These are phyloP conservation scores for Troides helena DNA, from an alignment of 2,888 invertebrate species.

Conservation along the genomic window DNA sequence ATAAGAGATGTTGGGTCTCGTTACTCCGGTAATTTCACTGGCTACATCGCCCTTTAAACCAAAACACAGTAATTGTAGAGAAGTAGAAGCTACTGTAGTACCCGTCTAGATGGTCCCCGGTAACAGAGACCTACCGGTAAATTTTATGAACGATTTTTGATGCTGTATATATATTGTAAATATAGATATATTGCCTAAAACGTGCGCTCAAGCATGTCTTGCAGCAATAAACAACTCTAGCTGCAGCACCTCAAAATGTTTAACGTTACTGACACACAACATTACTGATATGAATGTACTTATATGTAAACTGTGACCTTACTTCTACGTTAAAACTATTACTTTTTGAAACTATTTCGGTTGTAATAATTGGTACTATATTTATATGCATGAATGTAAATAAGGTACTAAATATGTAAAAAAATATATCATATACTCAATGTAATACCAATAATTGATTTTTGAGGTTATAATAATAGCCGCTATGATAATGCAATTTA, in stretches of 20 bases:
- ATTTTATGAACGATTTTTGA: too few species aligned
- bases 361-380: not conserved
- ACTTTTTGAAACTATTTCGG: not conserved
- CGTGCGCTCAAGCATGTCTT: conserved; percentile 17
- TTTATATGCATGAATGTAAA: not conserved
- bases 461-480: too few species aligned
- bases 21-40: too few species aligned
- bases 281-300: not conserved
- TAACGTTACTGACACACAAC: conserved; percentile 2
- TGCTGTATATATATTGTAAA: too few species aligned
- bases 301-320: not conserved
- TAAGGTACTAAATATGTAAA: not conserved
- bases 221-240: conserved; percentile 14
- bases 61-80: too few species aligned
- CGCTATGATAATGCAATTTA: too few species aligned
- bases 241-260: not conserved
- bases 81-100: too few species aligned
- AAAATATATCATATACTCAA: not conserved
- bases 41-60: too few species aligned
- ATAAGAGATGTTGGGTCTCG: too few species aligned
- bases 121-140: too few species aligned
- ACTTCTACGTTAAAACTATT: not conserved
- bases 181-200: not conserved
- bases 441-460: too few species aligned
- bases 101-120: too few species aligned